These are phyloP conservation scores for Coryphaenoides rupestris DNA, from an alignment of 2,113 vertebrate species.

Conservation along the genomic window DNA sequence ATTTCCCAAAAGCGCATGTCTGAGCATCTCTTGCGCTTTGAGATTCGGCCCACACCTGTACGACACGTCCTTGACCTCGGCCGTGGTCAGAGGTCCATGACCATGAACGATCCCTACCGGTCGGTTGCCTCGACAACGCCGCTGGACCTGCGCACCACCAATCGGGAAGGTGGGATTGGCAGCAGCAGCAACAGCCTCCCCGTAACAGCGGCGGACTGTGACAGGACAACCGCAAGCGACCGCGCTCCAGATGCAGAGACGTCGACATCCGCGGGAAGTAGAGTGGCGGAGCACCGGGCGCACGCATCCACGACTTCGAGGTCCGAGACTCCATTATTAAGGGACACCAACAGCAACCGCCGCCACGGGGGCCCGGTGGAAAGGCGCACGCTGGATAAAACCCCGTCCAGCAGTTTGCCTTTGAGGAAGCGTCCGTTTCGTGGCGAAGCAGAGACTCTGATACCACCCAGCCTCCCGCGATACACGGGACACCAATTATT, in stretches of 20 bases:
- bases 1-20: constrained; percentile 6
- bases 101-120: constrained; percentile 64
- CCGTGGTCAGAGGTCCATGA: constrained; percentile 58
- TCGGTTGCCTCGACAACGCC: constrained; percentile 51
- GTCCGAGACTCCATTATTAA: not conserved
- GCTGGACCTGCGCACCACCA: constrained; percentile 69
- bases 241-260: too few relatives aligned
- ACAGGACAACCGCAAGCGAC: too few relatives aligned
- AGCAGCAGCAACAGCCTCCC: constrained; percentile 28
- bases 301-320: constrained; percentile 11
- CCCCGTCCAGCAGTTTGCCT: constrained; percentile 52
- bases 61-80: not conserved
- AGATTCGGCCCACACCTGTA: not conserved
- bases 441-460: constrained; percentile 33
- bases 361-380: not conserved
- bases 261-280: too few relatives aligned
- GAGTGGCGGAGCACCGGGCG: constrained; percentile 12
- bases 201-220: constrained; percentile 22
- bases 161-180: constrained; percentile 30
- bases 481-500: not conserved
- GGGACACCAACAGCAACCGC: not conserved
- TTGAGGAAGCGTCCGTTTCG: constrained; percentile 69
- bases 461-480: constrained; percentile 3
- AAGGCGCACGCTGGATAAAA: not conserved
- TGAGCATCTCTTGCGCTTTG: constrained; percentile 16